Evolutionary conservation across 1,140 invertebrate species (phyloP), one percentile per base, ranked within the genome.

Genomic region (Drosophila murphyi): DNA sequence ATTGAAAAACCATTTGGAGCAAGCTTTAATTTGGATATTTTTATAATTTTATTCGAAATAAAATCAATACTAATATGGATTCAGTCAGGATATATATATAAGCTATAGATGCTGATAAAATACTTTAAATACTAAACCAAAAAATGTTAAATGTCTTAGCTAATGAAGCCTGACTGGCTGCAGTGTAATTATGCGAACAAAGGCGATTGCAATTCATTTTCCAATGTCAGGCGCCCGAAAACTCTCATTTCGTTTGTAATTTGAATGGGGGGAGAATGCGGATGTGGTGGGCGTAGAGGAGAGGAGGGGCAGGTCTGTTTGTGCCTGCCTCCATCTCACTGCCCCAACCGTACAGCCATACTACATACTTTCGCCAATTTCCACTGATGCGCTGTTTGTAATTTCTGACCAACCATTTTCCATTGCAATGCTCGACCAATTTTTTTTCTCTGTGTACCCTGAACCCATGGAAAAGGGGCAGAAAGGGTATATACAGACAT

Each of bases 241-340:
- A 73, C 60, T 70, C 78, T 88, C 72, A 87, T 87, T 86, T 86
- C 79, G 82, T 82, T 76, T 88, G 83, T 87, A 87, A 87, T 87
- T 88, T 87, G 82, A 78, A 81, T 81, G 63, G 59, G 48, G 34
- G 41, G 34, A 5, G 31, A 43, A 8, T 62, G 74, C 48, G 50
- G 60, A 34, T 28, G 56, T 7, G 37, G 56, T 31, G 51, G 35
- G 34, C 12, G 20, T 20, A 20, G 20, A 35, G 34, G 8, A 20
- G 28, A 54, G 37, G 59, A 3, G 43, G 8, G 32, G 39, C 7
- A 6, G 8, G 10, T 20, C 20, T 20, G 20, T 20, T 20, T 20
- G 20, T 20, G 20, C 20, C 35, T 7, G 2, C 6, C 5, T 6
- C 39, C 39, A 3, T 2, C 39, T 3, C 39, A 4, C 10, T 6